phyloP scores from a whole-genome alignment of 2,113 vertebrate species.

The Neogobius melanostomus region DNA sequence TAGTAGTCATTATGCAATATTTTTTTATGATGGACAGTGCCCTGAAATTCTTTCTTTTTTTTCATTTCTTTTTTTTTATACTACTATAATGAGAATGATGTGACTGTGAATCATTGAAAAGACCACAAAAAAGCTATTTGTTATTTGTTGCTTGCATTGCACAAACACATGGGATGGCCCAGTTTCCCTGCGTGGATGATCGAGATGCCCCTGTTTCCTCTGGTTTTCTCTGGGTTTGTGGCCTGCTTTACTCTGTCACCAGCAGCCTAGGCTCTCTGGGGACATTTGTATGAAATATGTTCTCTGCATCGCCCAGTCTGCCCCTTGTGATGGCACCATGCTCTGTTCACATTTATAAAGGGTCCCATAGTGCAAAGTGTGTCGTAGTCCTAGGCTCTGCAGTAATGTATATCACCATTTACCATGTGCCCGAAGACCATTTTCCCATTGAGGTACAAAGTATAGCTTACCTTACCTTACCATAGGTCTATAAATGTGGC shows the following conservation, averaged over 20 bases:
- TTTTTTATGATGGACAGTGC: no score
- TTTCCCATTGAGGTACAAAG: no score
- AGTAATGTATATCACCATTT: slow-evolving; percentile 23
- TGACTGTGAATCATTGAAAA: neutral
- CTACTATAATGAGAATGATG: no score
- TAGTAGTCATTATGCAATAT: no score
- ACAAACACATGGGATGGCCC: slow-evolving; percentile 2
- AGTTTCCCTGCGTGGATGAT: slow-evolving; percentile 2
- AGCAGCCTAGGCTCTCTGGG: slow-evolving; percentile 12
- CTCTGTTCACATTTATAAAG: slow-evolving; percentile 2
- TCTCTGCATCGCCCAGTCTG: slow-evolving; percentile 7
- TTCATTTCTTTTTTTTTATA: no score
- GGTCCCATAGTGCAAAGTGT: neutral
- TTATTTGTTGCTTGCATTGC: neutral
- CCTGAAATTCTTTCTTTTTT: no score
- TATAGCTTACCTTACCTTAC: no score
- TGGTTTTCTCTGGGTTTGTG: slow-evolving; percentile 34
- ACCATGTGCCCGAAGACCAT: slow-evolving; percentile 46
- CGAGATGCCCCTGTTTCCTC: slow-evolving; percentile 11
- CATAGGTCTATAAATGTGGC: slow-evolving; percentile 31
- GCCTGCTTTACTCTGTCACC: slow-evolving; percentile 36
- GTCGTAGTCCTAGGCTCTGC: neutral
- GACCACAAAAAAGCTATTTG: neutral
- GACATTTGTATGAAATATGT: slow-evolving; percentile 35
- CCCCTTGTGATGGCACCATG: slow-evolving; percentile 14